Evolutionary conservation across 2,888 invertebrate genomes (phyloP).

Genomic region (Acleris holmiana): DNA sequence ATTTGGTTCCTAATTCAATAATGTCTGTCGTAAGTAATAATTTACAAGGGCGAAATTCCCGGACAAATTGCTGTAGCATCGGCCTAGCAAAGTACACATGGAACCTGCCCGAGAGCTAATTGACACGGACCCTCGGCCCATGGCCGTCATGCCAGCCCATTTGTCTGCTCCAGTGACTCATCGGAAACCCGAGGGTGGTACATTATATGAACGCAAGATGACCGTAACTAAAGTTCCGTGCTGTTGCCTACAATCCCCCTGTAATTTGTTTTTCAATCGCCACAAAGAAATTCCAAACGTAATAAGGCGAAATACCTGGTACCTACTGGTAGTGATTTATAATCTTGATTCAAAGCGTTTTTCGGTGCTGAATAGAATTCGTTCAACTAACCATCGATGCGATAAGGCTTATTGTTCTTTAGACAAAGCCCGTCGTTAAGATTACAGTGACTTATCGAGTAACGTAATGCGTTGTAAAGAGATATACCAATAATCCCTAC

Average conservation of each 20-base stretch:
- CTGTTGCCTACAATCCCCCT: constrained; percentile 31
- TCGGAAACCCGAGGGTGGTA: constrained; percentile 61
- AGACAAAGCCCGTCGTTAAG: constrained; percentile 63
- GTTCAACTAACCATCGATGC: constrained; percentile 38
- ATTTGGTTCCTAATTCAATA: constrained; percentile 38
- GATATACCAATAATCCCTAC: constrained; percentile 75
- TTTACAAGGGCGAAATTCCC: constrained; percentile 34
- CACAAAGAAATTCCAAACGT: not conserved
- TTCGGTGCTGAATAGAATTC: constrained; percentile 26
- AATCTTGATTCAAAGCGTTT: constrained; percentile 8
- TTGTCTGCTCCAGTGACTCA: constrained; percentile 70
- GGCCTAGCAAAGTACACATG: constrained; percentile 42
- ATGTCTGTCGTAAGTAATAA: constrained; percentile 33
- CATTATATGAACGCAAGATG: constrained; percentile 59
- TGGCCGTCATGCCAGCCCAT: constrained; percentile 61
- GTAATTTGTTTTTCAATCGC: constrained; percentile 1
- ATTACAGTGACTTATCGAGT: constrained; percentile 72
- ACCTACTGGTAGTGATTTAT: constrained; percentile 10
- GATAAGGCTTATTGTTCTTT: constrained; percentile 43
- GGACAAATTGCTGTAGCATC: constrained; percentile 49
- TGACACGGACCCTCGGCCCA: constrained; percentile 55
- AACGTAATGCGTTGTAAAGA: constrained; percentile 71
- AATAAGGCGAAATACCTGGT: constrained; percentile 10
- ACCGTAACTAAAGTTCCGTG: constrained; percentile 49
- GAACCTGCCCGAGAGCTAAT: constrained; percentile 59